phyloP scores from a whole-genome alignment of 2,797 vertebrate species.

The Lithobates pipiens region DNA sequence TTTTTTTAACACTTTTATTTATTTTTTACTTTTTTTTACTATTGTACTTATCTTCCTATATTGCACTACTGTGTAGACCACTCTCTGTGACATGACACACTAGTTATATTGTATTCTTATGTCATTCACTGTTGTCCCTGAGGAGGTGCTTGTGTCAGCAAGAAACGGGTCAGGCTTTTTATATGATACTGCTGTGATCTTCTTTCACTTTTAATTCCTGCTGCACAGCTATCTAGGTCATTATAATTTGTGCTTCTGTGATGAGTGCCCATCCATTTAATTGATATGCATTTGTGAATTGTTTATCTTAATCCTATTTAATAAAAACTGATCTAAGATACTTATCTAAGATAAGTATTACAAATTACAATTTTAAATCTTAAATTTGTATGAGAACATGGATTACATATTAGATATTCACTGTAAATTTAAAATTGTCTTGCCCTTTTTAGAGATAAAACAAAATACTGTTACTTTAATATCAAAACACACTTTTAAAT shows the following conservation, averaged over 20 bases:
- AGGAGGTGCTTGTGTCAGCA: background rate
- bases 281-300: background rate
- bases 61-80: too few relatives aligned
- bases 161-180: background rate
- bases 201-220: too few relatives aligned
- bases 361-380: background rate
- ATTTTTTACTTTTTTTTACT: too few relatives aligned
- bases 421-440: background rate
- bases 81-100: too few relatives aligned
- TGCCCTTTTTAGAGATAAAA: background rate
- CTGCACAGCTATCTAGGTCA: too few relatives aligned
- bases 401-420: background rate
- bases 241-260: too few relatives aligned
- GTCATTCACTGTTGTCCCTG: too few relatives aligned
- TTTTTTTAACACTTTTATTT: too few relatives aligned
- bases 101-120: too few relatives aligned
- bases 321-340: background rate
- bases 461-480: background rate
- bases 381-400: background rate
- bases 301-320: background rate
- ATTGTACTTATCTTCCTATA: too few relatives aligned
- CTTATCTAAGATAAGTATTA: background rate
- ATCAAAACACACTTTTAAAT: conserved; percentile 27
- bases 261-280: background rate
- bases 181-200: too few relatives aligned